Percentiles rank a stretch among this genome's conserved stretches.
These are phyloP conservation scores for Alligator mississippiensis DNA, from an alignment of 2,113 vertebrate species.

Conservation along the genomic window DNA sequence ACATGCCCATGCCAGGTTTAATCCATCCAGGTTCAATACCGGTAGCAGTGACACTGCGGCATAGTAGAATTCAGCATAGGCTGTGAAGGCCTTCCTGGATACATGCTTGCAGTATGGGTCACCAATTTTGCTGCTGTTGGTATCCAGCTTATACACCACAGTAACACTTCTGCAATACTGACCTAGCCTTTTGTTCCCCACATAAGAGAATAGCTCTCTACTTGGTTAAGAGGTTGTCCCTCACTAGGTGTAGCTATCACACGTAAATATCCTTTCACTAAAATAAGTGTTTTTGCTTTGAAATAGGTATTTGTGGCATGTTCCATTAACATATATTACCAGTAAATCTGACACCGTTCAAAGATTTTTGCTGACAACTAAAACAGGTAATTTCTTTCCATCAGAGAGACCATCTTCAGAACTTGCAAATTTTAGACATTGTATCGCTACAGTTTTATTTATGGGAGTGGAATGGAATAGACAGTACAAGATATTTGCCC, in stretches of 20 bases:
- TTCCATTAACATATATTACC: conserved; percentile 78
- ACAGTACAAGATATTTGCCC: neutral
- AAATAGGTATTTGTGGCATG: conserved; percentile 75
- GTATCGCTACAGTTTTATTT: neutral
- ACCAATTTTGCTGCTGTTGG: accelerated
- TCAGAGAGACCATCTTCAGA: neutral
- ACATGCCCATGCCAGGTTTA: too few species aligned
- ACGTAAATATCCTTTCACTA: neutral
- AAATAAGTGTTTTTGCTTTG: neutral
- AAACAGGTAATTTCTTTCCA: conserved; percentile 70
- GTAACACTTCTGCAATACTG: too few species aligned
- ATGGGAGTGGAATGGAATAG: neutral
- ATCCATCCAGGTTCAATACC: accelerated
- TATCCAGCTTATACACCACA: too few species aligned
- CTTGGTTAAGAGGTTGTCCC: neutral
- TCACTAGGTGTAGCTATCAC: neutral
- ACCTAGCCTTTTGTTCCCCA: too few species aligned
- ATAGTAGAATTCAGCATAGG: accelerated
- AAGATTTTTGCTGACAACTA: conserved; percentile 74
- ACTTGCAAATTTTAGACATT: neutral
- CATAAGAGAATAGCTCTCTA: neutral
- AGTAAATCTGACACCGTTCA: conserved; percentile 68
- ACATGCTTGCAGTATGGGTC: accelerated
- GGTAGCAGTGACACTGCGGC: neutral
- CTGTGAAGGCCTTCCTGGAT: accelerated